Base-by-base conservation (phyloP, 1,140 invertebrate species). In the Ooceraea biroi region DNA sequence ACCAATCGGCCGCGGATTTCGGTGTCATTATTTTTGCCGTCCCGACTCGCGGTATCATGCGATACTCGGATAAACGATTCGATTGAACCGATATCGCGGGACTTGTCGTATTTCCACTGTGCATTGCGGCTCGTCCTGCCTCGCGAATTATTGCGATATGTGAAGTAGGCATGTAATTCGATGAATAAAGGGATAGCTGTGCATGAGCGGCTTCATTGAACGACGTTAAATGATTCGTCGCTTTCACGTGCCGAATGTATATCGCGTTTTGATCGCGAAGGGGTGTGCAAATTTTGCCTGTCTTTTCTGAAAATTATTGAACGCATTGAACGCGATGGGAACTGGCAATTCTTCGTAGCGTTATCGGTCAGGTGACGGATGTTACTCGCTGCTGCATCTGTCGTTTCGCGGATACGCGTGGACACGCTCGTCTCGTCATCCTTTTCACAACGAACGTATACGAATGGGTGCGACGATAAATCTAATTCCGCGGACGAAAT, bases 1-100 rank as follows among this genome's bases (percentile, higher is more conserved):
- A 78, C 10, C 76, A 78, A 78, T 80, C 63, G 63, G 25, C 1
- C 36, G 63, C 36, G 63, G 76, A 69, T 80, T 80, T 80, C 19
- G 17, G n/a, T 12, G 25, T 80, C 76, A 69, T 80, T 80, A 80
- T 69, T 80, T 71, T 44, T 66, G 30, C 17, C 61, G 60, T 36
- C 19, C 50, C 8, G 50, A 57, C 52, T 41, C 1, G 19, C 50
- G 63, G 68, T 52, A n/a, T n/a, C n/a, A n/a, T n/a, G n/a, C 74
- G 46, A 66, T 77, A 36, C 17, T 14, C 68, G 46, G 61, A 27
- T 78, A 68, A 78, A 78, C 74, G 61, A 78, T 61, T 74, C 41
- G 63, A n/a, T 78, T 30, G 30, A 78, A 44, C 50, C 65, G 46
- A 78, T 57, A 19, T 44, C 63, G 22, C 10, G 17, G 48, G 52